Percentiles rank a stretch among this genome's conserved stretches.
Conservation (phyloP, 2,797 vertebrate species). For the Chaunax sp. region DNA sequence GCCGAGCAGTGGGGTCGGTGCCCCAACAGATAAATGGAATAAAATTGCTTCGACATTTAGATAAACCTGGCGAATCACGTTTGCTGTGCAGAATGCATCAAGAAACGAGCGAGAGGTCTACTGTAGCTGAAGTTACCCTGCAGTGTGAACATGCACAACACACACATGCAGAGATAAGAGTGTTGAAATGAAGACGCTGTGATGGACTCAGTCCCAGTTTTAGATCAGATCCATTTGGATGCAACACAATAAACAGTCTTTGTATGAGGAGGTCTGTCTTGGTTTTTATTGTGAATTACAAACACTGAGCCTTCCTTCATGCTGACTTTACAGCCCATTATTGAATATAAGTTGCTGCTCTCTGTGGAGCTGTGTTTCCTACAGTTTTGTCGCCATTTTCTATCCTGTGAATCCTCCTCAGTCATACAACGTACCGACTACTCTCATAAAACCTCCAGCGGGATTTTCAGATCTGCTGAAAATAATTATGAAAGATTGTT, state of each 20-base stretch:
- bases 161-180: slow-evolving; percentile 12
- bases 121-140: neutral
- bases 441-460: slow-evolving; percentile 9
- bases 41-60: slow-evolving; percentile 35
- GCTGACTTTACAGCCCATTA: slow-evolving; percentile 30
- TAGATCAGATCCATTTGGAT: slow-evolving; percentile 11
- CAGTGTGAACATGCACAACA: neutral
- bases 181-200: slow-evolving; percentile 15
- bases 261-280: slow-evolving; percentile 6
- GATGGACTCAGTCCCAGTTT: slow-evolving; percentile 38
- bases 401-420: slow-evolving; percentile 17
- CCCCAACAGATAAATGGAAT: slow-evolving; percentile 47
- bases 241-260: slow-evolving; percentile 12
- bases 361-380: slow-evolving; percentile 18
- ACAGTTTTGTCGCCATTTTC: neutral
- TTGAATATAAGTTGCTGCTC: slow-evolving; percentile 13
- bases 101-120: neutral
- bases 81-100: slow-evolving; percentile 17
- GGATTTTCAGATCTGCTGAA: slow-evolving; percentile 31
- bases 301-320: slow-evolving; percentile 6
- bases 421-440: slow-evolving; percentile 3
- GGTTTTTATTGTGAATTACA: slow-evolving; percentile 22
- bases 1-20: slow-evolving; percentile 26
- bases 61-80: slow-evolving; percentile 40
- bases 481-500: slow-evolving; percentile 21